A percentile compares a stretch with the other conserved stretches of the same genome.
These are phyloP conservation scores for Phoxinus dragarum DNA, from an alignment of 2,797 vertebrate species.

Conservation along the genomic window DNA sequence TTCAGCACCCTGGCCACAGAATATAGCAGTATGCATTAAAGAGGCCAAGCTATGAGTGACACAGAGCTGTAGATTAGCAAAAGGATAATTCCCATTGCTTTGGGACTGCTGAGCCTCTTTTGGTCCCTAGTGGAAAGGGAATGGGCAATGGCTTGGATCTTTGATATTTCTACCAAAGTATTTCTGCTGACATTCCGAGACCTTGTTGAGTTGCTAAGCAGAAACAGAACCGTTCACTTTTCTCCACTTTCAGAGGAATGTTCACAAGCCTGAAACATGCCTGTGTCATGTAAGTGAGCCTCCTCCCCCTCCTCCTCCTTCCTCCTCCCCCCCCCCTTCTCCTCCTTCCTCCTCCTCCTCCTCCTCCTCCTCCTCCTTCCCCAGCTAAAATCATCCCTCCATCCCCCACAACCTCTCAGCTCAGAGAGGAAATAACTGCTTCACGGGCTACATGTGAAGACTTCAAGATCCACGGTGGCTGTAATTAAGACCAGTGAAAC, in stretches of 20 bases:
- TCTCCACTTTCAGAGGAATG: slow-evolving; percentile 47
- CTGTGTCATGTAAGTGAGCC: slow-evolving; percentile 51
- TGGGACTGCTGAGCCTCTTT: not conserved
- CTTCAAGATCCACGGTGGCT: slow-evolving; percentile 75
- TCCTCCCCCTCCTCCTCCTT: slow-evolving; percentile 45
- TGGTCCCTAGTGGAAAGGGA: not conserved
- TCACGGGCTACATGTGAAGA: slow-evolving; percentile 68
- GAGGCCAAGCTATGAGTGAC: slow-evolving; percentile 16
- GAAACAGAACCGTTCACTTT: slow-evolving; percentile 39
- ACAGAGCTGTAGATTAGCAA: slow-evolving; percentile 29
- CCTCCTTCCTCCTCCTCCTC: not conserved
- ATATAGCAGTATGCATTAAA: slow-evolving; percentile 48
- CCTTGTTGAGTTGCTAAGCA: slow-evolving; percentile 30
- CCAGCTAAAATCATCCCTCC: slow-evolving; percentile 50
- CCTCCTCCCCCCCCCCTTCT: too few species aligned
- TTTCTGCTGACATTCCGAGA: slow-evolving; percentile 26
- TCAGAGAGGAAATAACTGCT: slow-evolving; percentile 67
- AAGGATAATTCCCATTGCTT: slow-evolving; percentile 7
- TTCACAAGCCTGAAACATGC: slow-evolving; percentile 55
- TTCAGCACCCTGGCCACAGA: slow-evolving; percentile 48
- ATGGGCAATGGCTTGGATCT: not conserved
- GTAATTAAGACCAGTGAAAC: slow-evolving; percentile 80
- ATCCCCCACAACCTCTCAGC: slow-evolving; percentile 42
- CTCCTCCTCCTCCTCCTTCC: slow-evolving; percentile 48
- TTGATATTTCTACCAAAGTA: slow-evolving; percentile 13